Base-by-base conservation (phyloP, 2,888 invertebrate species). In the Dynastes maya region DNA sequence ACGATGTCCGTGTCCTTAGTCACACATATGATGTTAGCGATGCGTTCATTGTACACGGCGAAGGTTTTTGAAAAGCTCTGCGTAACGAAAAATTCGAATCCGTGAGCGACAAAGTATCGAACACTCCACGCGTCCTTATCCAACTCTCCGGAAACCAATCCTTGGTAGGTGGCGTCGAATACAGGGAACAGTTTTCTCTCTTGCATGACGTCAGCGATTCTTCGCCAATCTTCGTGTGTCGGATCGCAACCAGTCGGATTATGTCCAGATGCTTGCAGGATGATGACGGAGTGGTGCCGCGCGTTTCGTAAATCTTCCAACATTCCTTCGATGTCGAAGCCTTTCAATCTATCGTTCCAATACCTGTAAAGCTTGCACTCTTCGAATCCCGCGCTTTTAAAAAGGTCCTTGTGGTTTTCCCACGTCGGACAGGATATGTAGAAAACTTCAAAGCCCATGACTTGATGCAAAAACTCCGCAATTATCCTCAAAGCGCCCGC, bases 211-310 rank as follows among this genome's bases (percentile, higher is more conserved):
- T 97, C 93, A 51, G 97, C 97, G 83, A 99, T 95, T 89, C 93
- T 89, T 84, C 91, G 90, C 99, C 99, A 99, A 89, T 99, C 97
- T 5, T 98, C 98, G 65, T 92, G 91, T 0, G 96, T 96, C 67
- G 98, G 98, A 89, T 99, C 99, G 84, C 96, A 95, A 68, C 99
- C 99, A 8, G 99, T 99, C 8, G 99, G 99, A 90, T 99, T 99
- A 89, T 99, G 99, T 2, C 99, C 99, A 89, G 98, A 98, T 0
- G 97, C 95, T 88, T 99, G 99, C 61, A 99, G 91, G 82, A 99
- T 92, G 68, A 99, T 92, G 0, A 97, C 97, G 0, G 97, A 91
- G 85, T 95, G 94, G 86, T 94, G 93, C 0, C 97, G 96, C 8
- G 97, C 97, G 78, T 90, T 90, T 80, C 90, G 89, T 79, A 98